Base-by-base conservation (phyloP, 2,113 vertebrate genomes). In the Halcyon senegalensis region DNA sequence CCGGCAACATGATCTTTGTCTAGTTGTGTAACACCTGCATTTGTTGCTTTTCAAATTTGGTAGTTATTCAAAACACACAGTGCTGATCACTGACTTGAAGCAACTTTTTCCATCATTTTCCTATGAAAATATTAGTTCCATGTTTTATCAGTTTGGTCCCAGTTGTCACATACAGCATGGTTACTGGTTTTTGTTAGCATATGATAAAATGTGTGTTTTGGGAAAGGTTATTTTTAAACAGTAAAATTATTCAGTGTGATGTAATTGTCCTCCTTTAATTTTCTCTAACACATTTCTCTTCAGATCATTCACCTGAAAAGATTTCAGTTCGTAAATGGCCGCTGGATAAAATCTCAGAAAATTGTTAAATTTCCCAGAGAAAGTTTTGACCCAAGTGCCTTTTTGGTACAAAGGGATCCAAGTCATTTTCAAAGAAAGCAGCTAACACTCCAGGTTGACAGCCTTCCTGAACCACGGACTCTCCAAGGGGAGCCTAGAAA, bases 271-370 rank as follows among this genome's bases (percentile, higher is more conserved):
- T 50, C 37, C 21, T 76, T 44, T 44, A 28, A 66, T 69, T 93
- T 94, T 85, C 68, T 88, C 37, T 76, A 5, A 78, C 19, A 0
- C 60, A 4, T 96, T 92, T 86, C 74, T 68, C 83, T 75, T 63
- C 94, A 99, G 99, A 99, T 99, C 89, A 99, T 99, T 95, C 99
- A 99, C 96, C 98, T 99, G 94, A 99, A 99, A 96, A 98, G 99
- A 87, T 99, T 99, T 95, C 99, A 99, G 91, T 99, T 99, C 3
- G 99, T 99, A 51, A 99, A 99, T 8, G 99, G 99, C 7, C 99
- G 99, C 85, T 99, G 99, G 99, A 99, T 99, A 97, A 99, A 99
- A 94, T 99, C 99, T 43, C 99, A 99, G 97, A 99, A 99, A 98
- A 99, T 99, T 21, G 99, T 99, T 78, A 99, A 99, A 97, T 99